Evolutionary conservation across 1,140 invertebrate species (phyloP), one percentile per base, ranked within the genome.

Genomic region (Doryteuthis pealeii): DNA sequence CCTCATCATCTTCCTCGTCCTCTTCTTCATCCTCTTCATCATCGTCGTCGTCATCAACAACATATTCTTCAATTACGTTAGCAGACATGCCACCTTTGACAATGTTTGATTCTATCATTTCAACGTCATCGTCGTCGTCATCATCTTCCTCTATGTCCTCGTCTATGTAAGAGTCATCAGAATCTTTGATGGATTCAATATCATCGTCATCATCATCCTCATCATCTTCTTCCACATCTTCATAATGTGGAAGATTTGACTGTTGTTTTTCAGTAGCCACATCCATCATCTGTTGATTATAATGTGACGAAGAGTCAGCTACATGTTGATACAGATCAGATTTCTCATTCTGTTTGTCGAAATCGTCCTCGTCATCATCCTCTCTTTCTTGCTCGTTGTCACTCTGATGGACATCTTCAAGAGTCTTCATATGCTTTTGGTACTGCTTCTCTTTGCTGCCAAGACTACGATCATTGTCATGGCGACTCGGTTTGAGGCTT

Each of bases 291-390:
- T 90, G 88, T 14, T 87, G 83, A 79, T 91, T 90, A 71, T 84
- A 78, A 12, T 88, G 78, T 35, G 92, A 91, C 74, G 93, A 92
- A 0, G 93, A 90, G 78, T 95, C 91, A 79, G 93, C 92, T 0
- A 97, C 92, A 86, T 97, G 96, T 87, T 97, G 92, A 86, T 93
- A 97, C 62, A 93, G 89, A 68, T 95, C 93, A 2, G 92, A 77
- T 62, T 79, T 76, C 2, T 72, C 35, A 40, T 40, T 40, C 35
- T 40, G 35, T n/a, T n/a, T n/a, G n/a, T n/a, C n/a, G n/a, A n/a
- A n/a, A n/a, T n/a, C n/a, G n/a, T n/a, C n/a, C 49, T 75, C 8
- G 77, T 54, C 26, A 74, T n/a, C 26, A 73, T 58, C 32, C n/a
- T 74, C 62, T 18, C 72, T 69, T 28, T 80, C 74, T 70, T 79